Evolutionary conservation across 2,888 invertebrate species (phyloP), one percentile per base, ranked within the genome.

Genomic region (Harpalus rufipes): DNA sequence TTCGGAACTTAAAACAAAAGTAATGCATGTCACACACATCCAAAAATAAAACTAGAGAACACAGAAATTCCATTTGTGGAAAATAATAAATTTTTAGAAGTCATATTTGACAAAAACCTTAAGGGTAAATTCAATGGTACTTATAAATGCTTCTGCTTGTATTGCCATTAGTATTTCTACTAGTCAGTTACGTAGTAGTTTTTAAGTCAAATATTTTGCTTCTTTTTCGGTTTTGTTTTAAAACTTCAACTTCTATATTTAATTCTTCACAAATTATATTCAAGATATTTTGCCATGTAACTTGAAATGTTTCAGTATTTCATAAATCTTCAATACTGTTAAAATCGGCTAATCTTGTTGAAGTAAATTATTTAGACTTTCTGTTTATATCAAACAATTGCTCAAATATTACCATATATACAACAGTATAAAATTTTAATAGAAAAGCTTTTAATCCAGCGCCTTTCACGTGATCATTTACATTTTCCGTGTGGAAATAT

Each of bases 391-490:
- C n/a, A 58, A 58, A 58, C 6, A 58, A 58, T 58, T 16, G 58
- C 14, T 58, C 58, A 58, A 58, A 58, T n/a, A 58, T 58, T 8
- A 58, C 2, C 58, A 58, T 58, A n/a, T 58, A 58, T 58, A 58
- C 58, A 6, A 58, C 58, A 12, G 58, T 58, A 12, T 3, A 58
- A 58, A 58, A 58, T 58, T 58, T 58, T 16, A 58, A 58, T 58
- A 58, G 58, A 58, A 58, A 58, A 12, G 58, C 58, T 58, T 58
- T 58, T 58, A 58, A 58, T 58, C 58, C 58, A 58, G 58, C 58
- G n/a, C 58, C 16, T 58, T 58, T 58, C 6, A 58, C 58, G n/a
- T 14, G 12, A 58, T 58, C 14, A 12, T 6, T 58, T 10, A 14
- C 58, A 58, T 58, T 58, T 14, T 58, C 5, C n/a, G 12, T 58